A percentile compares a stretch with the other conserved stretches of the same genome.
These are phyloP conservation scores for Tenebrosternarchus preto DNA, from an alignment of 2,113 vertebrate genomes.

Conservation along the genomic window DNA sequence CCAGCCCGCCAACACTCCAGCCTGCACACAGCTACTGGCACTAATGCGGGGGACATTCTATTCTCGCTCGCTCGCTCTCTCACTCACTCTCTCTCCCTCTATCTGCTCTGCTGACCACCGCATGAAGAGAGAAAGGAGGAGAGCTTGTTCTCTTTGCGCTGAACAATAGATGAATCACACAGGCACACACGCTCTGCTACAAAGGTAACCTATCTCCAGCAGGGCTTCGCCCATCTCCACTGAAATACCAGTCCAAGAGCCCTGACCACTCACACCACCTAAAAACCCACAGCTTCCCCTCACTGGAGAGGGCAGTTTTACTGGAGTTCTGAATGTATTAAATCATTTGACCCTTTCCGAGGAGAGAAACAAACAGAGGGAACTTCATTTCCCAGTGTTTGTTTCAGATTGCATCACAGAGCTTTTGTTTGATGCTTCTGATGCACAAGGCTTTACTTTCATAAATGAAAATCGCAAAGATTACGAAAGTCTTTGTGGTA, in stretches of 20 bases:
- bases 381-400: no score
- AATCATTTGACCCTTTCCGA: no score
- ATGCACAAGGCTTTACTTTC: no score
- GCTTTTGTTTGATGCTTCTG: no score
- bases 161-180: slow-evolving; percentile 8
- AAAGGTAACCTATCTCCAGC: slow-evolving; percentile 30
- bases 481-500: no score
- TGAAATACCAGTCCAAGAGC: slow-evolving; percentile 18
- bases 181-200: slow-evolving; percentile 15
- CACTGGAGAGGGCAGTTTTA: no score
- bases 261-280: slow-evolving; percentile 31
- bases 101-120: slow-evolving; percentile 7
- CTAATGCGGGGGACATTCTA: background rate
- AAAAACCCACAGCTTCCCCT: slow-evolving; percentile 2
- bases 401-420: no score
- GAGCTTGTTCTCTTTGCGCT: slow-evolving; percentile 7
- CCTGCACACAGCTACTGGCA: slow-evolving; percentile 27
- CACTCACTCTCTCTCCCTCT: background rate
- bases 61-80: no score
- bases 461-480: no score
- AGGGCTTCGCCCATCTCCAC: slow-evolving; percentile 29
- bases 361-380: no score
- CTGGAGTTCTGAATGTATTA: no score
- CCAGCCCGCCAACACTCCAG: slow-evolving; percentile 24
- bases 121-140: slow-evolving; percentile 17